Evolutionary conservation across 1,140 invertebrate species (phyloP).

Genomic region (Drosophila ohnishii): DNA sequence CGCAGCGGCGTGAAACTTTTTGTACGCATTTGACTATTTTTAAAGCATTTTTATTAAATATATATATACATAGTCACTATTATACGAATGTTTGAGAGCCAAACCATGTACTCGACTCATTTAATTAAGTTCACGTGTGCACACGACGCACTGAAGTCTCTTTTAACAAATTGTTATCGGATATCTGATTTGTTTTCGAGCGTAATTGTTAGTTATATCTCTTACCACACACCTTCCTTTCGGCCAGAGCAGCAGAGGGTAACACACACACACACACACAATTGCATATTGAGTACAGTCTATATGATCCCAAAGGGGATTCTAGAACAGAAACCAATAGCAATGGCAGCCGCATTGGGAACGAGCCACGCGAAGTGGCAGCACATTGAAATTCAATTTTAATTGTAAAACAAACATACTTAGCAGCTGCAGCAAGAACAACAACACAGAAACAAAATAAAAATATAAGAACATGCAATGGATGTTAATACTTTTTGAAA

Average conservation of each 20-base stretch:
- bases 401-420: constrained; percentile 67
- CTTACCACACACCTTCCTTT: constrained; percentile 63
- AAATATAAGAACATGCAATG: constrained; percentile 60
- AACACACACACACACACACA: constrained; percentile 35
- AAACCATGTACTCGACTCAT: constrained; percentile 62
- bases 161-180: constrained; percentile 74
- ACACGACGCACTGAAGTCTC: constrained; percentile 38
- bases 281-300: constrained; percentile 34
- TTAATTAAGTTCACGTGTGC: constrained; percentile 60
- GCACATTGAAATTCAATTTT: constrained; percentile 69
- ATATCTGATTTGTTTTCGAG: constrained; percentile 62
- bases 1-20: constrained; percentile 69
- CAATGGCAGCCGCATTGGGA: constrained; percentile 54
- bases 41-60: constrained; percentile 74
- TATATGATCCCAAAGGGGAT: constrained; percentile 27
- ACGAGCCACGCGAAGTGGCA: constrained; percentile 34
- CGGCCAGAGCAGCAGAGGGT: constrained; percentile 36
- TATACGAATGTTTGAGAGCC: constrained; percentile 56
- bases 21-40: constrained; percentile 81
- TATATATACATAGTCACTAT: constrained; percentile 60
- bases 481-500: constrained; percentile 77
- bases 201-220: constrained; percentile 65
- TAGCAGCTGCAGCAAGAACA: constrained; percentile 69
- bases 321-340: constrained; percentile 36
- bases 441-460: constrained; percentile 44